These are phyloP conservation scores for Melanargia galathea DNA, from an alignment of 2,888 invertebrate genomes.

Conservation along the genomic window DNA sequence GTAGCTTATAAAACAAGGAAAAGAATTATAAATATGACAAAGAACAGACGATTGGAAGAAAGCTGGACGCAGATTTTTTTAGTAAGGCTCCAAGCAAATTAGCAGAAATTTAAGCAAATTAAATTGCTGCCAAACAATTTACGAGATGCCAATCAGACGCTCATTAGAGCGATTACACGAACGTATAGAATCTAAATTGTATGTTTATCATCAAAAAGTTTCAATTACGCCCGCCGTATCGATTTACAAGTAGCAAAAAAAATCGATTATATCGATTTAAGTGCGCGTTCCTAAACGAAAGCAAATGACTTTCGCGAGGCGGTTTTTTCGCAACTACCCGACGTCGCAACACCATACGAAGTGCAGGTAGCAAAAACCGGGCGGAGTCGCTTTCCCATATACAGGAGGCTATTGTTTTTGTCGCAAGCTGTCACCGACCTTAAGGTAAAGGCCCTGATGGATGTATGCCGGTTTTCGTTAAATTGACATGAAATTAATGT, in stretches of 20 bases:
- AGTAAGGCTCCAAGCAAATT: background rate
- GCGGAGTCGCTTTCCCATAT: slow-evolving; percentile 35
- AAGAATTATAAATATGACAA: too few relatives aligned
- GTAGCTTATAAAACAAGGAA: too few relatives aligned
- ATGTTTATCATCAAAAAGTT: slow-evolving; percentile 30
- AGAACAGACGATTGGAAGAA: too few relatives aligned
- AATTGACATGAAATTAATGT: slow-evolving; percentile 40
- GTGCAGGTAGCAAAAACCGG: slow-evolving; percentile 38
- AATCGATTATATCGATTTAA: slow-evolving; percentile 37
- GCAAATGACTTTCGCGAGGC: slow-evolving; percentile 38
- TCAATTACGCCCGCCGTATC: slow-evolving; percentile 38
- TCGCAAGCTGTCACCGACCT: slow-evolving; percentile 43
- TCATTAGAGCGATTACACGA: slow-evolving; percentile 8
- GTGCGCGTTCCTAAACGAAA: slow-evolving; percentile 40
- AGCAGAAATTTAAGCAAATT: slow-evolving; percentile 12
- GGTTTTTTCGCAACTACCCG: slow-evolving; percentile 37
- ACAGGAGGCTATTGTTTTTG: slow-evolving; percentile 66
- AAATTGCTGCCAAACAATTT: slow-evolving; percentile 10
- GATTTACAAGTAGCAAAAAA: slow-evolving; percentile 38
- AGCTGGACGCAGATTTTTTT: background rate
- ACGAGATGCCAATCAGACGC: slow-evolving; percentile 4
- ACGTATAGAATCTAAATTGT: slow-evolving; percentile 23
- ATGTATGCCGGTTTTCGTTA: slow-evolving; percentile 48
- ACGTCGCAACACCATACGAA: slow-evolving; percentile 37
- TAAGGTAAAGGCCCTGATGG: slow-evolving; percentile 44